A percentile compares a stretch with the other conserved stretches of the same genome.
Evolutionary conservation across 2,888 invertebrate species (phyloP).

Genomic region (Polydrusus pterygomalis): DNA sequence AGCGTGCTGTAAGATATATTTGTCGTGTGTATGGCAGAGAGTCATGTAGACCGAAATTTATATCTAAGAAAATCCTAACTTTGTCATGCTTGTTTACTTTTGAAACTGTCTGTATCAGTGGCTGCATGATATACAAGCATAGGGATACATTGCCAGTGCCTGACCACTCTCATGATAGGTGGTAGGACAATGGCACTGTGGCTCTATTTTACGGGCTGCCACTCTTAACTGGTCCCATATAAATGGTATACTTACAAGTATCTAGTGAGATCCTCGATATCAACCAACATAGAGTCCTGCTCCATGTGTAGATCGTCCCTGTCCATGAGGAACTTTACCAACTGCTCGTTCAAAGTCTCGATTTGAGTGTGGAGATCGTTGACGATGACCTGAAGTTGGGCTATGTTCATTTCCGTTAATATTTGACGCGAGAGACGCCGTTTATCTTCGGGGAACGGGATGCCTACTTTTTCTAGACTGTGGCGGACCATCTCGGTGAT

Average conservation of each 20-base stretch:
- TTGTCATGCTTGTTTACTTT: too few species aligned
- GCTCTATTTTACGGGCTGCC: too few species aligned
- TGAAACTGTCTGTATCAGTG: too few species aligned
- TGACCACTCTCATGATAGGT: too few species aligned
- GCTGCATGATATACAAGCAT: too few species aligned
- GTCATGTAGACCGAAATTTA: too few species aligned
- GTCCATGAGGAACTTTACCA: conserved; percentile 92
- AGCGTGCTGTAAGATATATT: too few species aligned
- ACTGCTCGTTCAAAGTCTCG: conserved; percentile 91
- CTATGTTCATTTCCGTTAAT: conserved; percentile 94
- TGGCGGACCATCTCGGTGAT: conserved; percentile 90
- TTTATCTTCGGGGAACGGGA: conserved; percentile 87
- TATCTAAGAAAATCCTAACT: too few species aligned
- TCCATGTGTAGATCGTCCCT: conserved; percentile 98
- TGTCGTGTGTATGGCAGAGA: too few species aligned
- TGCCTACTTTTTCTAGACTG: conserved; percentile 87
- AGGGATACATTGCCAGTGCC: too few species aligned
- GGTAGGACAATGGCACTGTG: too few species aligned
- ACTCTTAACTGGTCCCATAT: too few species aligned
- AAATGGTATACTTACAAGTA: conserved; percentile 83
- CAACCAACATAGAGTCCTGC: conserved; percentile 97
- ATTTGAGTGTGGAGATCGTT: conserved; percentile 96
- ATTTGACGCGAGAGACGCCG: conserved; percentile 89
- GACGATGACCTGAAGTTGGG: conserved; percentile 94
- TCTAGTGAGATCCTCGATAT: conserved; percentile 95